These are phyloP conservation scores for Apodemus agrarius DNA, from an alignment of 2,797 vertebrate genomes.

Conservation along the genomic window DNA sequence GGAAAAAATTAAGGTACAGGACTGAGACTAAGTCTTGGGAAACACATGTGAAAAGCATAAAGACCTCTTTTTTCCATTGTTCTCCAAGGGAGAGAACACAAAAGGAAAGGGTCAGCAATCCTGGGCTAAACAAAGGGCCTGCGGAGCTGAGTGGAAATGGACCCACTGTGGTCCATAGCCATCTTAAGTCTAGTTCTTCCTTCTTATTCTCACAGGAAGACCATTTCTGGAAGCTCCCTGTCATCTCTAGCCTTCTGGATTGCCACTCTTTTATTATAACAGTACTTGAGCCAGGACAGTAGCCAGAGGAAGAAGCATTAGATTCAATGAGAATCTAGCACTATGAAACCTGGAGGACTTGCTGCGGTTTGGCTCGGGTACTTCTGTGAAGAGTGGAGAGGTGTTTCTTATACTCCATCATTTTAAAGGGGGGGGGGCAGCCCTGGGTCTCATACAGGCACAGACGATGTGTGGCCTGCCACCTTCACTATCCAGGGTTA, in stretches of 20 bases:
- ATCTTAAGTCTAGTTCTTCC: background rate
- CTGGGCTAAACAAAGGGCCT: background rate
- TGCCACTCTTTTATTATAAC: background rate
- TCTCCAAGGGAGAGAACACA: background rate
- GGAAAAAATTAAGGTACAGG: background rate
- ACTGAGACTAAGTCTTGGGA: background rate
- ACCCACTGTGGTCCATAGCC: background rate
- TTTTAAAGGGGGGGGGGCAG: background rate
- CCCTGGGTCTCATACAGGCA: background rate
- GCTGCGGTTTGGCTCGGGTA: too few relatives aligned
- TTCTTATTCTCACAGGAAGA: background rate
- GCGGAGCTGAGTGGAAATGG: background rate
- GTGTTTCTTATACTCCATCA: background rate
- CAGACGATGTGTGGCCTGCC: background rate
- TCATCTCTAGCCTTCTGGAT: background rate
- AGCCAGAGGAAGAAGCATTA: background rate
- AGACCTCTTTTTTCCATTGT: background rate
- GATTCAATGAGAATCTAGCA: background rate
- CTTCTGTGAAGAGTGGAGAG: background rate
- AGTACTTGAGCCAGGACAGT: background rate
- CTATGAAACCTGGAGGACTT: background rate
- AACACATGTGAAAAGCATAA: background rate
- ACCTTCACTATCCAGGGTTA: background rate
- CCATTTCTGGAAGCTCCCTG: background rate
- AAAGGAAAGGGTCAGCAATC: background rate